These are phyloP conservation scores for Corythornis cristatus DNA, from an alignment of 2,113 vertebrate genomes.

Conservation along the genomic window DNA sequence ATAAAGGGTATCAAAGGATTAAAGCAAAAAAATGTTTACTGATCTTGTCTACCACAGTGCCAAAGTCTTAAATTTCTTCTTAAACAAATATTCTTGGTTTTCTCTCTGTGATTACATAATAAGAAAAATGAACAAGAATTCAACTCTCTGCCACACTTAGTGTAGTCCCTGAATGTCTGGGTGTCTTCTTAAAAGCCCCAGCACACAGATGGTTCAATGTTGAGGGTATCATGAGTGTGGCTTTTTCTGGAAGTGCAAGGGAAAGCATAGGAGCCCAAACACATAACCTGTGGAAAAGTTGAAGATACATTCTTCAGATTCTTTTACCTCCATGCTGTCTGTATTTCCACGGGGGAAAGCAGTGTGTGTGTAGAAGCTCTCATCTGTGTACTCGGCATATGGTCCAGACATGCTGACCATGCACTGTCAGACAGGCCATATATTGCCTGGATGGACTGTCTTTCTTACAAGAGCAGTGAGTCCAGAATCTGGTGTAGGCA, in stretches of 20 bases:
- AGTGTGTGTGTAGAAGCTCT: background rate
- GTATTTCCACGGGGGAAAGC: background rate
- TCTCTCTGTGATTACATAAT: constrained; percentile 3
- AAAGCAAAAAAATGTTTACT: constrained; percentile 24
- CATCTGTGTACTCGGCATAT: rapidly evolving
- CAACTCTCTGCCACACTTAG: background rate
- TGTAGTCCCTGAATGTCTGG: background rate
- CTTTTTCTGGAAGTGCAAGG: background rate
- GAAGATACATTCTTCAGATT: background rate
- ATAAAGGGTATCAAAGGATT: background rate
- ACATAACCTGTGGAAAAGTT: background rate
- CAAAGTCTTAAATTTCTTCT: constrained; percentile 34
- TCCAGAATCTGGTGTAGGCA: background rate
- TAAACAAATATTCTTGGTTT: constrained; percentile 39
- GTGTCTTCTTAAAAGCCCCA: background rate
- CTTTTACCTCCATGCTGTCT: background rate
- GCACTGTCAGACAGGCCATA: background rate
- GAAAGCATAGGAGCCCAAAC: background rate
- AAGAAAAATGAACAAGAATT: background rate
- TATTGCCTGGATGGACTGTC: background rate
- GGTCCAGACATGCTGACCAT: background rate
- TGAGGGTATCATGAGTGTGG: background rate
- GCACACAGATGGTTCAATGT: background rate
- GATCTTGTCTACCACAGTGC: background rate
- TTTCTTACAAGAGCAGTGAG: background rate